Evolutionary conservation across 2,797 vertebrate genomes (phyloP), one percentile per base, ranked within the genome.

Genomic region (Lindbergichthys nudifrons): DNA sequence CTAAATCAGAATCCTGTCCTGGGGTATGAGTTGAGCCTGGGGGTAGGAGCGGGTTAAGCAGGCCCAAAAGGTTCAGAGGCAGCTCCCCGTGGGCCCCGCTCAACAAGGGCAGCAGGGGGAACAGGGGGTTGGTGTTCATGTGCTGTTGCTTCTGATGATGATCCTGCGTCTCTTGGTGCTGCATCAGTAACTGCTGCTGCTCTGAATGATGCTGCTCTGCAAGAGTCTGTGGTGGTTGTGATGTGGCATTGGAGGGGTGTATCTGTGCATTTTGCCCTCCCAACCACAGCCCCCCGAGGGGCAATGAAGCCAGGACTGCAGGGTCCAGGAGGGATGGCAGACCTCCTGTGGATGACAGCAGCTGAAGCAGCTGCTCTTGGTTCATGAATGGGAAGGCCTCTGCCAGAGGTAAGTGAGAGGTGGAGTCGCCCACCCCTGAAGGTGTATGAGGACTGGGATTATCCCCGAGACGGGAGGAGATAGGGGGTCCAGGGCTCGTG

Each of bases 341-440:
- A 41, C 94, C 94, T 43, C 94, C 91, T 58, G 91, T 94, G 64
- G 94, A 92, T 15, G 95, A 94, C 45, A 96, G 88, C 48, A 97
- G 93, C 65, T 96, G 95, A 75, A 97, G 95, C 54, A 96, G 94
- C 89, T 97, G 96, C 77, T 98, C 96, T 74, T 96, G 96, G 77
- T 94, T 96, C 91, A 96, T 96, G 87, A 97, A 96, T n/a, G 96
- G 95, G 83, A 97, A 96, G 30, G 95, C 95, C 77, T 97, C 95
- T 2, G 95, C 95, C 73, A 96, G 81, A 65, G 92, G 93, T 54
- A 94, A 81, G 26, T 92, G 74, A 47, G 88, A 61, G 1, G 83
- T 13, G 0, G 92, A 74, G 70, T 95, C 94, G 36, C 70, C 86
- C 26, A 87, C 76, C 26, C 70, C 32, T 56, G 92, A 71, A 23